phyloP scores from a whole-genome alignment of 1,140 invertebrate species.

The Dinoponera quadriceps region DNA sequence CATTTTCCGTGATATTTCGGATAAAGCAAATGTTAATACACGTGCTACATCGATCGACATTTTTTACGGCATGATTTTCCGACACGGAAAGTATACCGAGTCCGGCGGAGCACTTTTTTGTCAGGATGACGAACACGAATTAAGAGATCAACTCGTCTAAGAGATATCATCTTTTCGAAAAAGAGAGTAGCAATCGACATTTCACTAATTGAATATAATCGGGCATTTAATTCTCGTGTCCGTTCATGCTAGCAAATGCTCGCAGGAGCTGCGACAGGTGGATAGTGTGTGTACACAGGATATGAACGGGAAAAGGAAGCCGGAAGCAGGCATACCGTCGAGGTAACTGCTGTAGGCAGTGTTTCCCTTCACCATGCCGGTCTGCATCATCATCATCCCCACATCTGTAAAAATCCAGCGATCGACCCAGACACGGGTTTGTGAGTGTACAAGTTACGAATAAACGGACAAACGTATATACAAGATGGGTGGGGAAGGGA shows the following conservation, averaged over 20 bases:
- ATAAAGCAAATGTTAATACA: neutral
- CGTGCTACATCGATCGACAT: neutral
- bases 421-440: slow-evolving; percentile 74
- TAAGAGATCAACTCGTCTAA: neutral
- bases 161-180: neutral
- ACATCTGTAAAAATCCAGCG: slow-evolving; percentile 94
- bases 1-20: neutral
- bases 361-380: slow-evolving; percentile 95
- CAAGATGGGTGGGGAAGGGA: neutral
- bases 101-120: slow-evolving; percentile 40
- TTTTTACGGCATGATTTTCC: neutral
- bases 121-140: slow-evolving; percentile 47
- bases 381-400: slow-evolving; percentile 97
- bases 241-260: slow-evolving; percentile 60
- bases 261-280: slow-evolving; percentile 33
- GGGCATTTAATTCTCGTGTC: neutral
- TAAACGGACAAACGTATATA: slow-evolving; percentile 26
- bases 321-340: slow-evolving; percentile 90
- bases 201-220: neutral
- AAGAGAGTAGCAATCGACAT: neutral
- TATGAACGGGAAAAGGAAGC: slow-evolving; percentile 73
- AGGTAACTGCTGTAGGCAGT: slow-evolving; percentile 91
- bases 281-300: slow-evolving; percentile 45
- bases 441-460: slow-evolving; percentile 38
- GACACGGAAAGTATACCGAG: neutral